These are phyloP conservation scores for Oreochromis aureus DNA, from an alignment of 2,113 vertebrate species.

Conservation along the genomic window DNA sequence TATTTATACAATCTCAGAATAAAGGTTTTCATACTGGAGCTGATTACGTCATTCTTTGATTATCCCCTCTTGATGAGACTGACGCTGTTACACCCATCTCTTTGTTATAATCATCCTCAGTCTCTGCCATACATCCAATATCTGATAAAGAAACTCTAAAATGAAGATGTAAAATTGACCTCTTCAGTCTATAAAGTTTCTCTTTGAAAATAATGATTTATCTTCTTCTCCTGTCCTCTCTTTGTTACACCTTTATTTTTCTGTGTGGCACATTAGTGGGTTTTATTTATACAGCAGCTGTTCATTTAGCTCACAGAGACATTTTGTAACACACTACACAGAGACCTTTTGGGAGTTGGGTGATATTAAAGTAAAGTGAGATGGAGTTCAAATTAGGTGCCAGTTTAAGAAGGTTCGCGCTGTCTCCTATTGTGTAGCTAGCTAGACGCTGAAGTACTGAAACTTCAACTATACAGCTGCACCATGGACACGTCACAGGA, in stretches of 20 bases:
- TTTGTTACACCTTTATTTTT: not conserved
- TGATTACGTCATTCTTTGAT: too few relatives aligned
- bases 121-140: not conserved
- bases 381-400: too few relatives aligned
- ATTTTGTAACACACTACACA: not conserved
- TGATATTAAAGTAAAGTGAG: not conserved
- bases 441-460: not conserved
- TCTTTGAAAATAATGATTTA: not conserved
- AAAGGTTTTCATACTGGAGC: too few relatives aligned
- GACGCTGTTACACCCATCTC: too few relatives aligned
- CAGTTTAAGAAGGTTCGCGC: not conserved
- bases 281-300: not conserved
- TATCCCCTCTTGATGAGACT: too few relatives aligned
- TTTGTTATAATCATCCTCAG: too few relatives aligned
- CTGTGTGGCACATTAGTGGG: not conserved
- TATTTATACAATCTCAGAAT: too few relatives aligned
- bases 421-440: not conserved
- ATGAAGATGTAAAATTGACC: not conserved
- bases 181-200: not conserved
- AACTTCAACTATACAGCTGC: not conserved
- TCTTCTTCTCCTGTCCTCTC: not conserved
- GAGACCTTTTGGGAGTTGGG: not conserved
- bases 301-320: not conserved
- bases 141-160: not conserved
- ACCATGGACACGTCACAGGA: not conserved